phyloP scores from a whole-genome alignment of 2,888 invertebrate genomes.

The Cephus nigrinus region DNA sequence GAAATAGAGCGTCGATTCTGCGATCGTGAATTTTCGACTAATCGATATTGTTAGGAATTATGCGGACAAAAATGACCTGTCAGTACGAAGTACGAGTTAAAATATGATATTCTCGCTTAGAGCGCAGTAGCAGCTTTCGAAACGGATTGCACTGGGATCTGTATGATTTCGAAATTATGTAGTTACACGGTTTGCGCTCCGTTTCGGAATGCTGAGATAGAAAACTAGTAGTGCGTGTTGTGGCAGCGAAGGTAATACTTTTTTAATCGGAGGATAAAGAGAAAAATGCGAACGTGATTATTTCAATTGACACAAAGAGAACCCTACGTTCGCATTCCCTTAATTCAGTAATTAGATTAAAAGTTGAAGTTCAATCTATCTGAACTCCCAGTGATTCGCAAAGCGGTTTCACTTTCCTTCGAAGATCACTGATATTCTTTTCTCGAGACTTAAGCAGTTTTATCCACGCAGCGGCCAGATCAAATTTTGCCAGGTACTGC shows the following conservation, averaged over 20 bases:
- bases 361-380: constrained; percentile 4
- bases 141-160: neutral
- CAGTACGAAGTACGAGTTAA: neutral
- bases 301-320: constrained; percentile 6
- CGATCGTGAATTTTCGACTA: no score
- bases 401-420: constrained; percentile 20
- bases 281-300: constrained; percentile 6
- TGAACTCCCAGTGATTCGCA: constrained; percentile 12
- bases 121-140: neutral
- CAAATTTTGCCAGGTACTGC: constrained; percentile 37
- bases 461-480: constrained; percentile 20
- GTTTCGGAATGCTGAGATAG: neutral
- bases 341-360: neutral
- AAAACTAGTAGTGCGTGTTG: constrained; percentile 15
- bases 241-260: constrained; percentile 20
- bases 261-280: neutral
- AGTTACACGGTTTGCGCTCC: neutral
- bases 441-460: constrained; percentile 14
- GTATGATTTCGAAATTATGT: neutral
- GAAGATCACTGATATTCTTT: constrained; percentile 12
- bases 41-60: no score
- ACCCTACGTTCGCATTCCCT: neutral
- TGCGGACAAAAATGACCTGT: no score
- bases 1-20: no score
- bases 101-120: neutral